Evolutionary conservation across 2,888 invertebrate species (phyloP), one percentile per base, ranked within the genome.

Genomic region (Chelonus formosanus): DNA sequence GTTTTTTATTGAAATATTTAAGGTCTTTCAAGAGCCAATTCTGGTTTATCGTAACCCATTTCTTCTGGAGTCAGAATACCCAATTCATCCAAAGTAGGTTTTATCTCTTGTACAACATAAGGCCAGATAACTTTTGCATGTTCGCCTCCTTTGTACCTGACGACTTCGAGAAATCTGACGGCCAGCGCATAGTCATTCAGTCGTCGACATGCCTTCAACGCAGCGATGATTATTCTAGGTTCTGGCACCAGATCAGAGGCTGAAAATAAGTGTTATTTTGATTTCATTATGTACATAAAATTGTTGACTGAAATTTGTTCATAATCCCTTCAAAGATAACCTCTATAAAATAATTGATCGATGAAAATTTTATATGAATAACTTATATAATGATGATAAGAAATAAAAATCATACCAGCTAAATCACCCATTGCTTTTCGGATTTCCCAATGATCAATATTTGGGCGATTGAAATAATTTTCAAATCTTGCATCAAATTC

Each of bases 31-130:
- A 96, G 87, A 69, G 94, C 95, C 84, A 98, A 86, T 86, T 99
- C 98, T 66, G 98, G 99, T 86, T 96, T 93, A 85, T 98, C 97
- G 80, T 95, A 98, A 69, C 98, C 98, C 78, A 99, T 88, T 82
- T 98, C 96, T 84, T 98, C 98, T 0, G 94, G 94, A 40, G 98
- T 97, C 63, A 90, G 91, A 75, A 99, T 91, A 55, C 99, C 98
- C 67, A 99, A 87, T 86, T 99, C 97, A 50, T 90, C 90, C 67
- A 99, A 88, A 3, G 97, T 96, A 43, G 99, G 98, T 78, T 89
- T 89, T 75, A 99, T 92, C 88, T 98, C 94, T 85, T 95, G 92
- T 67, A 96, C 85, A 71, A 96, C 87, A 84, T 94, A 96, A 0
- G 95, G 95, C 80, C 94, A 96, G 75, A 96, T 92, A 84, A 92